A percentile compares a stretch with the other conserved stretches of the same genome.
Evolutionary conservation across 23 tunicate genomes (phyloP).

Genomic region (Halocynthia roretzi): DNA sequence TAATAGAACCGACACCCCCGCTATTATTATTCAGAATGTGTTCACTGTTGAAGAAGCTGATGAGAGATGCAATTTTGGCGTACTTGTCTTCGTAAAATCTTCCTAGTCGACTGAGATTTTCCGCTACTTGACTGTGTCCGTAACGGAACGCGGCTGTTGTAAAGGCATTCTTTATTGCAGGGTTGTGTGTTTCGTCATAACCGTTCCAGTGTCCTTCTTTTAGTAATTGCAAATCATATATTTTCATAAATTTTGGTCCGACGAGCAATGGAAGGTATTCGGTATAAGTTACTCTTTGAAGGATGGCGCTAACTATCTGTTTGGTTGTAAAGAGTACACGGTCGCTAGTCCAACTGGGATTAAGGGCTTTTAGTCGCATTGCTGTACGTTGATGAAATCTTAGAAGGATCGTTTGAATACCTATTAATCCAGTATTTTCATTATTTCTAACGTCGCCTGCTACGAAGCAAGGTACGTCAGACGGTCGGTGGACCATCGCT

Average conservation of each 20-base stretch:
- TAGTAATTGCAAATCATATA: constrained; percentile 29
- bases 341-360: constrained; percentile 49
- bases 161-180: constrained; percentile 63
- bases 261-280: constrained; percentile 69
- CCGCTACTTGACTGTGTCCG: constrained; percentile 67
- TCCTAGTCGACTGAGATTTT: constrained; percentile 24
- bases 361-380: constrained; percentile 30
- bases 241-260: constrained; percentile 44
- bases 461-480: constrained; percentile 47
- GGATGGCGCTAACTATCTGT: constrained; percentile 41
- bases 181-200: constrained; percentile 66
- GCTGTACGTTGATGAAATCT: constrained; percentile 58
- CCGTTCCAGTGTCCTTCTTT: constrained; percentile 57
- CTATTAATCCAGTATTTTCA: constrained; percentile 66
- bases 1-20: constrained; percentile 54
- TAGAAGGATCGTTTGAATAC: constrained; percentile 69
- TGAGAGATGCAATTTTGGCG: neutral
- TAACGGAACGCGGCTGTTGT: constrained; percentile 84
- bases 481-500: constrained; percentile 39
- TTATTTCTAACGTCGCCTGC: constrained; percentile 74
- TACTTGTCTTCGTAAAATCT: constrained; percentile 34
- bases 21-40: constrained; percentile 23
- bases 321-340: constrained; percentile 48
- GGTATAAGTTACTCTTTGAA: constrained; percentile 61
- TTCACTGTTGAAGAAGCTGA: constrained; percentile 53